These are phyloP conservation scores for Psittacula echo DNA, from an alignment of 2,797 vertebrate genomes.

Conservation along the genomic window DNA sequence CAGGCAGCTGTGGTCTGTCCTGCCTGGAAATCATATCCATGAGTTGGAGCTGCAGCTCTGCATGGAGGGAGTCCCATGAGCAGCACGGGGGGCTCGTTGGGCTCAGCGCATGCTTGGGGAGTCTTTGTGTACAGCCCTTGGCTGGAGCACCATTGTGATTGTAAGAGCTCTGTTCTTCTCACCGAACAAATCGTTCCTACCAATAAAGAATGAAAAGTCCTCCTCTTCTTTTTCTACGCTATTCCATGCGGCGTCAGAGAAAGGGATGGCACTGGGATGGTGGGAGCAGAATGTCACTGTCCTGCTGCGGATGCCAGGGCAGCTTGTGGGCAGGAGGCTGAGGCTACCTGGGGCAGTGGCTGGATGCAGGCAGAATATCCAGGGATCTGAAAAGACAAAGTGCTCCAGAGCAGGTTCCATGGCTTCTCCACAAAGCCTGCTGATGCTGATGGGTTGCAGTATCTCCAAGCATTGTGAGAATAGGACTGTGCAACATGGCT, in stretches of 20 bases:
- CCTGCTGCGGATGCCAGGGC: not conserved
- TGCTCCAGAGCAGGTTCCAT: not conserved
- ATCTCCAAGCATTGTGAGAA: not conserved
- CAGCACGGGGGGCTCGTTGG: not conserved
- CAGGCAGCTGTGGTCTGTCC: not conserved
- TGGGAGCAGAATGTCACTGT: not conserved
- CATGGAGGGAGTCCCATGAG: rapidly evolving
- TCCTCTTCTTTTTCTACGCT: not conserved
- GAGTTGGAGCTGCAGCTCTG: not conserved
- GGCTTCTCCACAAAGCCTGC: not conserved
- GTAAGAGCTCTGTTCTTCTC: not conserved
- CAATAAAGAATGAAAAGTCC: constrained; percentile 52
- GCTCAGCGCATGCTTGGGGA: not conserved
- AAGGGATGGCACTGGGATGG: not conserved
- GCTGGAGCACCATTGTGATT: not conserved
- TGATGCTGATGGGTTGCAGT: not conserved
- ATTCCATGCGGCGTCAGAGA: rapidly evolving
- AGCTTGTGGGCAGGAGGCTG: rapidly evolving
- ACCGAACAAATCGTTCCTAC: not conserved
- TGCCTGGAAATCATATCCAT: rapidly evolving
- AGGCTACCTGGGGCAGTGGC: not conserved
- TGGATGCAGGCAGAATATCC: not conserved
- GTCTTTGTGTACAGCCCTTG: not conserved
- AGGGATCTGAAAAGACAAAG: not conserved
- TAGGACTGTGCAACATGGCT: not conserved